These are phyloP conservation scores for Unio pictorum DNA, from an alignment of 2,888 invertebrate species.

Conservation along the genomic window DNA sequence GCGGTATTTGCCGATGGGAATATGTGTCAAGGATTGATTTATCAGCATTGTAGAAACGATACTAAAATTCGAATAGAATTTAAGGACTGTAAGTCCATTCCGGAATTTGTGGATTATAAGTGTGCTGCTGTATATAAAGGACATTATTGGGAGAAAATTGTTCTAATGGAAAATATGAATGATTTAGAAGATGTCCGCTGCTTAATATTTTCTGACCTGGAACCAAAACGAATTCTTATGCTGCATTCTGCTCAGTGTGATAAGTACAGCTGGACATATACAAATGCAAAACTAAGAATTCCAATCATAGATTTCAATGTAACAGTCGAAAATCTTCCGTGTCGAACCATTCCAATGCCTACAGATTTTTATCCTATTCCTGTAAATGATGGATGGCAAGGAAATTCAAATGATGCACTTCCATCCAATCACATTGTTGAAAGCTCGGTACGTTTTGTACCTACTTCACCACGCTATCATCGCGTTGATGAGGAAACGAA, in stretches of 20 bases:
- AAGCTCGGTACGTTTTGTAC: too few relatives aligned
- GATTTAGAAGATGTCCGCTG: slow-evolving; percentile 45
- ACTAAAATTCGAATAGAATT: slow-evolving; percentile 47
- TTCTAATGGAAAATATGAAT: slow-evolving; percentile 49
- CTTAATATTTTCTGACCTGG: slow-evolving; percentile 47
- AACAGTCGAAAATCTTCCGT: slow-evolving; percentile 35
- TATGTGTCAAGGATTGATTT: slow-evolving; percentile 50
- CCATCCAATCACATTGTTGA: too few relatives aligned
- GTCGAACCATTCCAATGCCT: slow-evolving; percentile 39
- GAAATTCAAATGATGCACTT: too few relatives aligned
- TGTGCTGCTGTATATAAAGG: slow-evolving; percentile 55
- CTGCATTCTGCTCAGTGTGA: slow-evolving; percentile 54
- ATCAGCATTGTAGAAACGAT: slow-evolving; percentile 47
- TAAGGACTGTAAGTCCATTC: slow-evolving; percentile 24
- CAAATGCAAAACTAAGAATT: slow-evolving; percentile 34
- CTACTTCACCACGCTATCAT: too few relatives aligned
- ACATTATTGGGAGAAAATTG: slow-evolving; percentile 54
- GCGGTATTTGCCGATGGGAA: slow-evolving; percentile 37
- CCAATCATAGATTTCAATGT: slow-evolving; percentile 40
- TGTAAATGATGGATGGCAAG: too few relatives aligned
- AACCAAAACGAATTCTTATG: slow-evolving; percentile 37
- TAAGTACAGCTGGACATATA: slow-evolving; percentile 47
- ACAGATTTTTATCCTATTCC: slow-evolving; percentile 1
- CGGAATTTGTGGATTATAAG: slow-evolving; percentile 28
- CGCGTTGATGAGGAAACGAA: too few relatives aligned